phyloP scores from a whole-genome alignment of 2,113 vertebrate species.

The Phaethornis superciliosus region DNA sequence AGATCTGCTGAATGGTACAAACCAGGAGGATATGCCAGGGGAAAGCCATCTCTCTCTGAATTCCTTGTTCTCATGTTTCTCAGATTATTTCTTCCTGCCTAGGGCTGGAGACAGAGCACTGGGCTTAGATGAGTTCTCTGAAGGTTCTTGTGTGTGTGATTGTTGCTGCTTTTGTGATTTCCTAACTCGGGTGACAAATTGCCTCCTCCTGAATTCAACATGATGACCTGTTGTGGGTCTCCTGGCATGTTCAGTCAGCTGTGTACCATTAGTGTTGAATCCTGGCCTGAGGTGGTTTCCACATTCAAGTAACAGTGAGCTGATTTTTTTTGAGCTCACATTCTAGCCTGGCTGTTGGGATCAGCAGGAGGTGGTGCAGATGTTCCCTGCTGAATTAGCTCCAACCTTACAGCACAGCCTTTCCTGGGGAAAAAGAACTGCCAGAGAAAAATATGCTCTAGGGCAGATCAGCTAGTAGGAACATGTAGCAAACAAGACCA shows the following conservation, averaged over 20 bases:
- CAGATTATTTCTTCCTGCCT: not conserved
- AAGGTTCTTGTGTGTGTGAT: not conserved
- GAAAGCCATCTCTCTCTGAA: not conserved
- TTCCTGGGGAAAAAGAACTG: not conserved
- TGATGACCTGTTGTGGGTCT: not conserved
- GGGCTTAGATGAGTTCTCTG: not conserved
- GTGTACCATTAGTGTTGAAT: not conserved
- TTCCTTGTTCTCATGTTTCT: not conserved
- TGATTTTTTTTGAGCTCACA: not conserved
- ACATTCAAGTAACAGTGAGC: accelerated
- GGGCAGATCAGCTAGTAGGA: not conserved
- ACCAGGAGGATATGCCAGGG: not conserved
- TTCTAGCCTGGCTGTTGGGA: not conserved
- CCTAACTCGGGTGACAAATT: not conserved
- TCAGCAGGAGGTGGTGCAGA: not conserved
- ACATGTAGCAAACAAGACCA: not conserved
- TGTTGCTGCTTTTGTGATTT: not conserved
- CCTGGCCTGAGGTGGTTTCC: not conserved
- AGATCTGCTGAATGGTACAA: not conserved
- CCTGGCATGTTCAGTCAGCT: not conserved
- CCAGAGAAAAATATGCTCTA: not conserved
- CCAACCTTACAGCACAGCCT: not conserved
- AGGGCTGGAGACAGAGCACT: not conserved
- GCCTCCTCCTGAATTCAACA: not conserved
- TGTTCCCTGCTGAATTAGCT: not conserved